A percentile compares a stretch with the other conserved stretches of the same genome.
These are phyloP conservation scores for Catocala sponsa DNA, from an alignment of 2,888 invertebrate species.

Conservation along the genomic window DNA sequence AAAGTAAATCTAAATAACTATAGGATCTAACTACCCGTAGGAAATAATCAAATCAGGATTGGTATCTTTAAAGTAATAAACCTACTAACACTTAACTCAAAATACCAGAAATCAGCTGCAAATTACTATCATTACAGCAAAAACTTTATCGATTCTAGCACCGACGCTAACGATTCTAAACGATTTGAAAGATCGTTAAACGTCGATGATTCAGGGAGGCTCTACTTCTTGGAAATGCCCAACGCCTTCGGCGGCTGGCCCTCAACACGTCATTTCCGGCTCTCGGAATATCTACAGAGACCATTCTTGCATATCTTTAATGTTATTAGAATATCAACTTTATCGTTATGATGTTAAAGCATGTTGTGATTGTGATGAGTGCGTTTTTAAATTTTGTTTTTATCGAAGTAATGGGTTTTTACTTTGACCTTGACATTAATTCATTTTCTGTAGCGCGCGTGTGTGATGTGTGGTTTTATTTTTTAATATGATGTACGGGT, in stretches of 20 bases:
- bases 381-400: conserved; percentile 10
- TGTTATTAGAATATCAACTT: conserved; percentile 18
- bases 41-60: too few species aligned
- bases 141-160: conserved; percentile 8
- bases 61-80: neutral
- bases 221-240: conserved; percentile 50
- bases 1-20: too few species aligned
- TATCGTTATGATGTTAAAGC: neutral
- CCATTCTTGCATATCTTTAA: conserved; percentile 24
- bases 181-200: conserved; percentile 32
- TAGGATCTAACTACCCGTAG: too few species aligned
- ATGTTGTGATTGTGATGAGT: conserved; percentile 4
- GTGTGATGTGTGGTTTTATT: conserved; percentile 22
- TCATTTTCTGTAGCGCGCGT: conserved; percentile 17
- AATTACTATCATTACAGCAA: conserved; percentile 1
- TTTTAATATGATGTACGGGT: conserved; percentile 9
- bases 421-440: conserved; percentile 55
- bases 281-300: conserved; percentile 41
- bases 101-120: conserved; percentile 3
- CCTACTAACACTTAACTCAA: neutral
- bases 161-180: conserved; percentile 23
- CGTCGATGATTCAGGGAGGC: conserved; percentile 42
- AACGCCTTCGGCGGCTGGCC: conserved; percentile 40
- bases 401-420: conserved; percentile 40
- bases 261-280: conserved; percentile 54